Base-by-base conservation (phyloP, 37 sponge, comb jelly and placozoan genomes). In the Crambe crambe region DNA sequence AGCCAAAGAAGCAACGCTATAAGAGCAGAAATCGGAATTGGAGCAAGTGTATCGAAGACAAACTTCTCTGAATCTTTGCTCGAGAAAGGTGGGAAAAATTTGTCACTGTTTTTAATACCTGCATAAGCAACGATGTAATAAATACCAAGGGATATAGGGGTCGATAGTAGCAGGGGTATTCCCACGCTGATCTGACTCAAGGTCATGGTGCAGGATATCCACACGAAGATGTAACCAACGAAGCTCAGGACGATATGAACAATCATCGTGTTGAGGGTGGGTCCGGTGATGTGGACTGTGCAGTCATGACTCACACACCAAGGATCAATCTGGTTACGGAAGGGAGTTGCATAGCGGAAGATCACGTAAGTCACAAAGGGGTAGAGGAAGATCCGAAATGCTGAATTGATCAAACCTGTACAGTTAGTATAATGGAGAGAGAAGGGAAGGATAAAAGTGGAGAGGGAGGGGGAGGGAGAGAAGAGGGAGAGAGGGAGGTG, bases 401-500 rank as follows among this genome's bases (percentile, higher is more conserved):
- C 38, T 23, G 87, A 80, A 41, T 86, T 77, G 74, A 91, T 58
- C 67, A 87, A 83, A 68, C 75, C 92, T 91, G n/a, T n/a, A n/a
- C n/a, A n/a, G n/a, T n/a, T 63, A 1, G 42, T 39, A 56, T 20
- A 18, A 85, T 22, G 9, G 12, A 23, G 6, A 40, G 21, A 59
- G n/a, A n/a, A n/a, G n/a, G n/a, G n/a, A n/a, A n/a, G n/a, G n/a
- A n/a, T n/a, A n/a, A n/a, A n/a, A n/a, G n/a, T n/a, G n/a, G n/a
- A n/a, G n/a, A n/a, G n/a, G n/a, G n/a, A n/a, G n/a, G n/a, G n/a
- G n/a, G n/a, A n/a, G n/a, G n/a, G 21, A 66, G 27, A 31, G 22
- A 5, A 51, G 15, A 51, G 54, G 54, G 37, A 56, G 15, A 20
- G 32, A 37, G 38, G 23, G 26, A 56, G 37, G 18, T 12, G n/a